phyloP scores from a whole-genome alignment of 2,113 vertebrate genomes.

The Syrmaticus mikado region DNA sequence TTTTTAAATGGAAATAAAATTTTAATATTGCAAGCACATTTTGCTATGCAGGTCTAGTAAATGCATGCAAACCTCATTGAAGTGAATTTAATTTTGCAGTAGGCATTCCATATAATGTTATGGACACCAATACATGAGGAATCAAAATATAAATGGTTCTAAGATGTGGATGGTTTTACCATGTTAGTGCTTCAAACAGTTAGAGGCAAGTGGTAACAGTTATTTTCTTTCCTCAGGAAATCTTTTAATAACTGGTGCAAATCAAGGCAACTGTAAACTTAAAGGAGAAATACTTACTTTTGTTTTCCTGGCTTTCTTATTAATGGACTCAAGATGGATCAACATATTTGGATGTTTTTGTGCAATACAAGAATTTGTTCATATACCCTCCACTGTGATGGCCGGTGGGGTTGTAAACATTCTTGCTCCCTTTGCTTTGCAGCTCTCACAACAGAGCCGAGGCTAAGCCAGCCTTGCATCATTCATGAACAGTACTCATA shows the following conservation, averaged over 20 bases:
- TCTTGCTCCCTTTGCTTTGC: neutral
- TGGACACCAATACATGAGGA: neutral
- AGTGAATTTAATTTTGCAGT: neutral
- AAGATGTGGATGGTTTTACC: neutral
- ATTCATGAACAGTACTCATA: neutral
- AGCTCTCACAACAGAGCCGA: neutral
- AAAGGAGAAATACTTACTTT: conserved; percentile 22
- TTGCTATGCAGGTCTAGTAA: neutral
- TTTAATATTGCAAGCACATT: conserved; percentile 25
- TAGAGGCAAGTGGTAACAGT: neutral
- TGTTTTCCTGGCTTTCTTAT: conserved; percentile 22
- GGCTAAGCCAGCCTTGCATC: neutral
- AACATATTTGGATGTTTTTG: neutral
- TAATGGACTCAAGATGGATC: neutral
- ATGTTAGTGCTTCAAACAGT: neutral
- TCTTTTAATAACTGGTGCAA: conserved; percentile 31
- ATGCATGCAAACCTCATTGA: neutral
- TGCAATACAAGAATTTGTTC: neutral
- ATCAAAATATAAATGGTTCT: conserved; percentile 4
- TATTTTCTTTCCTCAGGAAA: conserved; percentile 26
- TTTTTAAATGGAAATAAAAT: conserved; percentile 56
- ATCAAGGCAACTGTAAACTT: neutral
- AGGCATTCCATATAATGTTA: neutral
- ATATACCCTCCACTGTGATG: neutral
- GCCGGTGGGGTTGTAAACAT: neutral